Base-by-base conservation (phyloP, 2,888 invertebrate species). In the Tetheella fluctuosa region DNA sequence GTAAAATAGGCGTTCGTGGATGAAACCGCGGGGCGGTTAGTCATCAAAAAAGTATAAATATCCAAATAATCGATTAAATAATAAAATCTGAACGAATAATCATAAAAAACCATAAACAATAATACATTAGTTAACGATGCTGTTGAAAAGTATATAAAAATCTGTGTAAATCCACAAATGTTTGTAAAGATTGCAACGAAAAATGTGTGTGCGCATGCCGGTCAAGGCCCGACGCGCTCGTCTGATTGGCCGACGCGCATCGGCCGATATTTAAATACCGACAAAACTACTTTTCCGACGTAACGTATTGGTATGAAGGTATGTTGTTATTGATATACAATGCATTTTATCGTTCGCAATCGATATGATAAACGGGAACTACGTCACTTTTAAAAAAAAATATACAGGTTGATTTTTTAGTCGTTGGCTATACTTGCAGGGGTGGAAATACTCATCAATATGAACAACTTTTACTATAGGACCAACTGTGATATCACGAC, bases 271-370 rank as follows among this genome's bases (percentile, higher is more conserved):
- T 20, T 48, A 48, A 17, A 48, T 48, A 48, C 48, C 48, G 48
- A 48, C 48, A 20, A 48, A 48, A 48, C 48, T 48, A 48, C 48
- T 48, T 48, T 48, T 48, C 48, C 48, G 20, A 48, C 48, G 48
- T 48, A 48, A 48, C 48, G 48, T 48, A 48, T 48, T 48, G 20
- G 48, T 20, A 48, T 48, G 48, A 48, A 48, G 20, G n/a, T n/a
- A n/a, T n/a, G n/a, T 48, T 8, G n/a, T 37, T 1, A 48, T 48
- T 48, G 48, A 48, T 48, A 48, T 8, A 20, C 17, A 48, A 48
- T 20, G 17, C 10, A 48, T 10, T 17, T 48, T 20, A 48, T 8
- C 17, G 17, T 42, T 42, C 17, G 42, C 42, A 17, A 2, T n/a
- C 48, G 15, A n/a, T 39, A n/a, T 2, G 2, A 39, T 7, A 39